Evolutionary conservation across 2,797 vertebrate species (phyloP).

Genomic region (Tokudaia muenninki): DNA sequence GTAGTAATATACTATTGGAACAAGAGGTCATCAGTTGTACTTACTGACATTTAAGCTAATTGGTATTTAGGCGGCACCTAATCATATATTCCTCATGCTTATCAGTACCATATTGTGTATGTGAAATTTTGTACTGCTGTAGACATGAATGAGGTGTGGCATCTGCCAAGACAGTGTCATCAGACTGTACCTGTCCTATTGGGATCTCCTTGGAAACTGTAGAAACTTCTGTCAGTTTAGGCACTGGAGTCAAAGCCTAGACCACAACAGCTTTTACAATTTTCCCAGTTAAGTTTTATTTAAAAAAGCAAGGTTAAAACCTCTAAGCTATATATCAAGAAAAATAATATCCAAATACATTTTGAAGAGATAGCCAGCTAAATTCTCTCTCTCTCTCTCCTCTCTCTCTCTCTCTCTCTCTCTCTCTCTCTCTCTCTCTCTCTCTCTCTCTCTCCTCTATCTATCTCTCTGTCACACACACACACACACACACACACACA

Average conservation of each 20-base stretch:
- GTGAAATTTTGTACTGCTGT: not conserved
- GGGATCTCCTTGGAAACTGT: not conserved
- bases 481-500: not conserved
- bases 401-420: too few species aligned
- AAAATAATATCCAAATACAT: not conserved
- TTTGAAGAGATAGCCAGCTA: constrained; percentile 1
- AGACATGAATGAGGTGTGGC: not conserved
- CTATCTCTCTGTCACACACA: not conserved
- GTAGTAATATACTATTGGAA: not conserved
- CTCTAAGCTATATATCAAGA: not conserved
- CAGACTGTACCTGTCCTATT: not conserved
- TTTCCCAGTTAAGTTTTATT: not conserved
- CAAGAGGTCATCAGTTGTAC: not conserved
- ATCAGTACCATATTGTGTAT: not conserved
- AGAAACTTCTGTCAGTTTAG: not conserved
- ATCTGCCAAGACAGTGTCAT: not conserved
- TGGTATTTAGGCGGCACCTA: not conserved
- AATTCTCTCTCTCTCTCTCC: not conserved
- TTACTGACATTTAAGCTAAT: not conserved
- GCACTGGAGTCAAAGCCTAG: not conserved
- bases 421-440: not conserved
- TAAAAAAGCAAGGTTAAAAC: not conserved
- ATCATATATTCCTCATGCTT: not conserved
- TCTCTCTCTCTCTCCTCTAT: not conserved
- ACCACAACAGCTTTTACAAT: not conserved